Conservation (phyloP, 2,797 vertebrate species). For the Vespertilio murinus region DNA sequence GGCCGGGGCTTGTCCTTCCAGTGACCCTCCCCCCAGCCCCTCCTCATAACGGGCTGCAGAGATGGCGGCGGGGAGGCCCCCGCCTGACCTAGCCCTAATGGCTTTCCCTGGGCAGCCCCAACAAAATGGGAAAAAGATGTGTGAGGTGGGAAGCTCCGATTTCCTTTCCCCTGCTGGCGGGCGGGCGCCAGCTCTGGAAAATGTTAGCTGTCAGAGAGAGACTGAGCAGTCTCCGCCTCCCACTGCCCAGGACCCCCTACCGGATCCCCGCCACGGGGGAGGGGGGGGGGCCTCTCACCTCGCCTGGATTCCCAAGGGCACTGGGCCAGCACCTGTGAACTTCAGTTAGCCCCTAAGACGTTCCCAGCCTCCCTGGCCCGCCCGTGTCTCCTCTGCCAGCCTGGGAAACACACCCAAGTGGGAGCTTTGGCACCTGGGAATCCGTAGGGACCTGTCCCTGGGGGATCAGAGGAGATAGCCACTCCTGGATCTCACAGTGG, state of each 20-base stretch:
- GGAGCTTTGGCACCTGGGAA: constrained; percentile 15
- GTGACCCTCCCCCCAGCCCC: not conserved
- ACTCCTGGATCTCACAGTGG: not conserved
- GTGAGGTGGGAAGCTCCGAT: constrained; percentile 68
- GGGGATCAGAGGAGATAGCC: not conserved
- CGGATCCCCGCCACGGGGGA: not conserved
- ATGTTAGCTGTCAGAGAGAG: constrained; percentile 65
- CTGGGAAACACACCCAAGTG: not conserved
- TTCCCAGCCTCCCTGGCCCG: not conserved
- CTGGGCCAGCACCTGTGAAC: not conserved
- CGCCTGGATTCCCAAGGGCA: not conserved
- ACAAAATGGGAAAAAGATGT: constrained; percentile 74
- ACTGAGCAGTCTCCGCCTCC: not conserved
- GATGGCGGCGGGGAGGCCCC: not conserved
- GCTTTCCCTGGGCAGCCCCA: constrained; percentile 43
- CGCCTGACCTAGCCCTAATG: constrained; percentile 55
- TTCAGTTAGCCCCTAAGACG: not conserved
- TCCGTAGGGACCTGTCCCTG: not conserved
- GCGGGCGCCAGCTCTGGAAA: constrained; percentile 59
- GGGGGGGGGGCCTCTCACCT: not conserved
- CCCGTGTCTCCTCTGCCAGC: not conserved
- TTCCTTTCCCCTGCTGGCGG: constrained; percentile 51
- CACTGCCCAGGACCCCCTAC: not conserved
- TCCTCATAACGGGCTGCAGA: not conserved
- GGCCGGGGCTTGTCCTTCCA: constrained; percentile 47